Evolutionary conservation across 2,888 invertebrate species (phyloP).

Genomic region (Rotaria macrura): DNA sequence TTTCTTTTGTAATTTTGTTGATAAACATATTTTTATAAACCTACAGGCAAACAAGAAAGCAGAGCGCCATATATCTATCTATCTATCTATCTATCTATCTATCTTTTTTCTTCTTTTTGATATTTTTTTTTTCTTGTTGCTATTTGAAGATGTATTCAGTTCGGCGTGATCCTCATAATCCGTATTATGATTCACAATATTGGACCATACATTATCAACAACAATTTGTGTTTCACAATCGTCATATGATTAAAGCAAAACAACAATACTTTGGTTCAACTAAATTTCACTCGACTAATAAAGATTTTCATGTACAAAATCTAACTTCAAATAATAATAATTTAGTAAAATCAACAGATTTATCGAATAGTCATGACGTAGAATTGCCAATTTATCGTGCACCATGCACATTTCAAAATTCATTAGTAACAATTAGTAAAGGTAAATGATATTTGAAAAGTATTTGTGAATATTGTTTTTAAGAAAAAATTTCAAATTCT

Average conservation of each 20-base stretch:
- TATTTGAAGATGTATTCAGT: background rate
- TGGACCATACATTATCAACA: background rate
- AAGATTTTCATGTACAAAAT: background rate
- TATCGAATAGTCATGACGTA: background rate
- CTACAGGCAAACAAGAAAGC: background rate
- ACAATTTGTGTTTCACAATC: background rate
- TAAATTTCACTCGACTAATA: background rate
- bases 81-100: background rate
- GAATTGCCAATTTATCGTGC: background rate
- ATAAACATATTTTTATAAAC: background rate
- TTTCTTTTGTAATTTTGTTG: background rate
- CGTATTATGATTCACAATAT: background rate
- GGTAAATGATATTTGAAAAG: background rate
- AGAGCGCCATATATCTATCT: slow-evolving; percentile 1
- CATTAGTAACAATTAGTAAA: background rate
- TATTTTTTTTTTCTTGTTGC: background rate
- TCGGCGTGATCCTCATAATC: background rate
- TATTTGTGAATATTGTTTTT: too few relatives aligned
- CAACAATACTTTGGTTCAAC: background rate
- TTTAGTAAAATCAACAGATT: background rate
- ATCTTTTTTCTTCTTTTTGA: background rate
- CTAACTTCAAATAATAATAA: background rate
- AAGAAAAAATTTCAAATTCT: too few relatives aligned
- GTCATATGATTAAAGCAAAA: background rate
- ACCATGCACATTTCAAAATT: background rate